Evolutionary conservation across 2,797 vertebrate species (phyloP), one percentile per base, ranked within the genome.

Genomic region (Epinephelus awoara): DNA sequence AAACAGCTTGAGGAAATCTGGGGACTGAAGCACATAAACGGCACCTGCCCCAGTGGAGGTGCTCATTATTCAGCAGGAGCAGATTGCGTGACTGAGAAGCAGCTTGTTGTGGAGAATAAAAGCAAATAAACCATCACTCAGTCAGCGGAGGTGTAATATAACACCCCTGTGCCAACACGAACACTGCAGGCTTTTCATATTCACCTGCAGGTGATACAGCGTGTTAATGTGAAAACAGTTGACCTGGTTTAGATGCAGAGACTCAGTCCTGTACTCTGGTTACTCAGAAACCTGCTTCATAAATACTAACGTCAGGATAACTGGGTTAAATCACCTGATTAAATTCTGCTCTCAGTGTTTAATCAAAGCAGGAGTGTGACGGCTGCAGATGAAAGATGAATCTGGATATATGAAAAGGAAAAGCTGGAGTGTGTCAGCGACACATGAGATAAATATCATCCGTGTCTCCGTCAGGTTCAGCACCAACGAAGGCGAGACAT

Each of bases 401-500:
- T 23, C 19, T 52, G 19, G 7, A 23, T 56, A 14, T 14, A 19
- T 25, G 4, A 12, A 38, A 59, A 23, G 23, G 42, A 57, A 61
- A 6, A 19, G 21, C n/a, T 15, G 17, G 17, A 40, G 21, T 2
- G 9, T 25, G 2, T 46, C 25, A 27, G 7, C 14, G 9, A 8
- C 4, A 18, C 11, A 46, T 11, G 27, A n/a, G 23, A 19, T 25
- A 2, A 11, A 27, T 64, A 19, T 42, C 4, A 14, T 2, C 42
- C 34, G 3, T 21, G 2, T 67, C 15, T 3, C 49, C 13, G 21
- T 27, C 93, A 99, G 98, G 85, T 99, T 97, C 87, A 99, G 98
- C 91, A 99, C 98, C 56, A 99, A 99, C 0, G 98, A 99, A 90
- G 98, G 98, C 1, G 98, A 99, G 91, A 99, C 97, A 0, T 99